phyloP scores from a whole-genome alignment of 2,888 invertebrate genomes.

The Mantis religiosa region DNA sequence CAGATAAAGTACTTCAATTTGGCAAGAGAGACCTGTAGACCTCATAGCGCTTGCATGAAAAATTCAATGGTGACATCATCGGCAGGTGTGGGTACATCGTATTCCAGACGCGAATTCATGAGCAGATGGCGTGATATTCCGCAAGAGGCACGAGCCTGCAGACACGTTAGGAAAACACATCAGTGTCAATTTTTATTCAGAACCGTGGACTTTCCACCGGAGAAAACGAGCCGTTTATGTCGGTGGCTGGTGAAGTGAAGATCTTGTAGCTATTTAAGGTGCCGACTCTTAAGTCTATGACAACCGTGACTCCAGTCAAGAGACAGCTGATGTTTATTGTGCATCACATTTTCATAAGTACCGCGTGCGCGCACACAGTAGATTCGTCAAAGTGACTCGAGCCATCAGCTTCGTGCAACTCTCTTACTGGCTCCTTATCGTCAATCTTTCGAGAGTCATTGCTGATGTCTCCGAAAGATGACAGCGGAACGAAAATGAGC shows the following conservation, averaged over 20 bases:
- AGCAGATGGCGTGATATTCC: background rate
- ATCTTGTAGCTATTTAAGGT: background rate
- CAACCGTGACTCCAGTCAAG: background rate
- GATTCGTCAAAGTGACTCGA: background rate
- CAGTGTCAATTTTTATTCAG: background rate
- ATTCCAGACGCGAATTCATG: background rate
- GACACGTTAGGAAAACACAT: background rate
- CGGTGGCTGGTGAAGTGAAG: background rate
- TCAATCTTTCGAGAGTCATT: background rate
- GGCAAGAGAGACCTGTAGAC: too few relatives aligned
- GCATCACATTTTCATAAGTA: background rate
- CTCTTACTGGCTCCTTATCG: background rate
- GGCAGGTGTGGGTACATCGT: too few relatives aligned
- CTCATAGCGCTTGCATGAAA: background rate
- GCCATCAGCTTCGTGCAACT: background rate
- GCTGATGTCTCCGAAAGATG: background rate
- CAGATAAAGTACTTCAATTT: too few relatives aligned
- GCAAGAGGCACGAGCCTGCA: background rate
- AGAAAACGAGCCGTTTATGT: background rate
- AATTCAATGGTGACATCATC: background rate
- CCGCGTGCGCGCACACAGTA: background rate
- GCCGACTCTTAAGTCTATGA: background rate
- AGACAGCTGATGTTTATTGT: background rate
- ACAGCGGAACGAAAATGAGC: background rate
- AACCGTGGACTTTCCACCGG: background rate